These are phyloP conservation scores for Pantala flavescens DNA, from an alignment of 1,140 invertebrate genomes.

Conservation along the genomic window DNA sequence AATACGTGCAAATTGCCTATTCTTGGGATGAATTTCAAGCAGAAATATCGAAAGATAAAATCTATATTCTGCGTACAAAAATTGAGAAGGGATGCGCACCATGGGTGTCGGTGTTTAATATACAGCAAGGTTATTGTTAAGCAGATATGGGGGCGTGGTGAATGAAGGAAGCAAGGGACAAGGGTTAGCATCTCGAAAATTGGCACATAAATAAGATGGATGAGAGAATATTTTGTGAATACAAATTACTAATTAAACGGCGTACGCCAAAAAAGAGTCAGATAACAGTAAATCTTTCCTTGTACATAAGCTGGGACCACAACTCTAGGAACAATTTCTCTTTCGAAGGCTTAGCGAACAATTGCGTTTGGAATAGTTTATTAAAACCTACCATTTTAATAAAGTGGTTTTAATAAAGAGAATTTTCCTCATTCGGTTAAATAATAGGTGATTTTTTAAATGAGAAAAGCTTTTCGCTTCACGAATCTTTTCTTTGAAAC, in stretches of 20 bases:
- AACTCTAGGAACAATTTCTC: no score
- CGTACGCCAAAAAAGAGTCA: not conserved
- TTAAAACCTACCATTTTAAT: no score
- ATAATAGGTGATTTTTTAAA: no score
- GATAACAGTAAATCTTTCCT: not conserved
- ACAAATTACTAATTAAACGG: not conserved
- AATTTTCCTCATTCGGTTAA: no score
- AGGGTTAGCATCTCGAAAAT: not conserved
- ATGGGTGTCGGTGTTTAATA: not conserved
- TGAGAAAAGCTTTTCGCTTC: no score
- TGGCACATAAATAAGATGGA: slow-evolving; percentile 5
- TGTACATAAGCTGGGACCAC: no score
- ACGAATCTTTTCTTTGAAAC: no score
- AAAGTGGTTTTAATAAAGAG: no score
- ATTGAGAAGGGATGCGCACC: not conserved
- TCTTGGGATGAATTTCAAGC: not conserved
- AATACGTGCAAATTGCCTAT: no score
- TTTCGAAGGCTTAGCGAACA: no score
- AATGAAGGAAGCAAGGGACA: not conserved
- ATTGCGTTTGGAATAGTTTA: no score
- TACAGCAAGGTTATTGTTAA: slow-evolving; percentile 7
- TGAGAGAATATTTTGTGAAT: not conserved
- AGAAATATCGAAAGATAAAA: not conserved
- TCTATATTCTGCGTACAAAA: not conserved
- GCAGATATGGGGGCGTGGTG: not conserved